These are phyloP conservation scores for Corythaixoides concolor DNA, from an alignment of 2,113 vertebrate species.

Conservation along the genomic window DNA sequence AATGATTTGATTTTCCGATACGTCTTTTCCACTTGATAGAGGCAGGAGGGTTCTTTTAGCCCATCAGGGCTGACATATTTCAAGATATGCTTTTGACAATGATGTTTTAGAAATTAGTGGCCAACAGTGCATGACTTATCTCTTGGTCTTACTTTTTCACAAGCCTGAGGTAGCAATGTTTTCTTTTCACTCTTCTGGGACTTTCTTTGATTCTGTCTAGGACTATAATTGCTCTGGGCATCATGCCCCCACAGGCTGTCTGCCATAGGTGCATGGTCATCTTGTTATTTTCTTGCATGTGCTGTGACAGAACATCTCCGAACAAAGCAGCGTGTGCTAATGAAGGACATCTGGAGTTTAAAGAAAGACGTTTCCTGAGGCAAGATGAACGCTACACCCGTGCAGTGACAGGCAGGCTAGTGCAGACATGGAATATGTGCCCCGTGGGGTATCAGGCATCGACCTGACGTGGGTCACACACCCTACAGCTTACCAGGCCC, in stretches of 20 bases:
- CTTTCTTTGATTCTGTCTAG: neutral
- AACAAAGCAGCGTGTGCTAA: neutral
- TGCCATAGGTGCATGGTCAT: neutral
- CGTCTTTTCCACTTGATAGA: constrained; percentile 9
- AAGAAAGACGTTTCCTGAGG: constrained; percentile 44
- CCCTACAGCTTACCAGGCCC: neutral
- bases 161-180: neutral
- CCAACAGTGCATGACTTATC: neutral
- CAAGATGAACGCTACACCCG: neutral
- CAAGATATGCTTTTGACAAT: constrained; percentile 12
- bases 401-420: constrained; percentile 21
- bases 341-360: constrained; percentile 52
- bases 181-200: neutral
- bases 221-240: neutral
- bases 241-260: neutral
- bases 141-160: constrained; percentile 5
- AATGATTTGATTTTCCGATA: constrained; percentile 54
- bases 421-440: neutral
- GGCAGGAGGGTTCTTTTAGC: neutral
- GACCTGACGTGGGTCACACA: neutral
- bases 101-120: neutral
- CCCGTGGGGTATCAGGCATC: neutral
- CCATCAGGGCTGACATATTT: constrained; percentile 32
- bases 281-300: neutral
- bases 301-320: neutral